A percentile compares a stretch with the other conserved stretches of the same genome.
These are phyloP conservation scores for Neoscelio sp. DNA, from an alignment of 2,888 invertebrate genomes.

Conservation along the genomic window DNA sequence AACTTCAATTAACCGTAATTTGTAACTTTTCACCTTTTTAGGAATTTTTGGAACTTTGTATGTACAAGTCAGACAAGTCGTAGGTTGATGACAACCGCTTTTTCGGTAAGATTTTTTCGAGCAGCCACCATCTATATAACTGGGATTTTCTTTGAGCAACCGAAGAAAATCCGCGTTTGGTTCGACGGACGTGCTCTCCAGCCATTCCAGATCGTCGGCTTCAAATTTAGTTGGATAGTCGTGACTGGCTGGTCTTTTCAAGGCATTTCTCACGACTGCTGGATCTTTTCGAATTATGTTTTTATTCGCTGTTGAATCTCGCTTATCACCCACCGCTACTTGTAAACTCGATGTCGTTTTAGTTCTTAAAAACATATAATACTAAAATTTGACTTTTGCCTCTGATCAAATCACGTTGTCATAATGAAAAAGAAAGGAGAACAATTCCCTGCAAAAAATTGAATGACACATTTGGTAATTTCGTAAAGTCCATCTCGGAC, in stretches of 20 bases:
- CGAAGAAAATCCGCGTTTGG: conserved; percentile 51
- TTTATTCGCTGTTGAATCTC: conserved; percentile 27
- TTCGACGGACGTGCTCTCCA: conserved; percentile 34
- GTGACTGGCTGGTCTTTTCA: conserved; percentile 55
- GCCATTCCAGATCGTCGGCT: conserved; percentile 47
- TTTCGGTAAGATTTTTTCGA: not conserved
- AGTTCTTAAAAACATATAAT: conserved; percentile 46
- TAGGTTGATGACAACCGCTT: not conserved
- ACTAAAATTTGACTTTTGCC: conserved; percentile 35
- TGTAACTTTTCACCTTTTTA: not conserved
- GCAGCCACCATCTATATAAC: not conserved
- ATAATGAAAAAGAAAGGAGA: too few species aligned
- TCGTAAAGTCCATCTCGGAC: not conserved
- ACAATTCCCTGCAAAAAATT: too few species aligned
- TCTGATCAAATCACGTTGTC: too few species aligned
- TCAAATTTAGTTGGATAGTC: conserved; percentile 30
- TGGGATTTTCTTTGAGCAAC: conserved; percentile 36
- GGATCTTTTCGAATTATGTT: conserved; percentile 9
- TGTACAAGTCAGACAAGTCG: conserved; percentile 16
- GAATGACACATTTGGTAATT: too few species aligned
- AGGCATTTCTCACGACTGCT: conserved; percentile 29
- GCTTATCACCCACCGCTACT: conserved; percentile 45
- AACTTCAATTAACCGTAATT: conserved; percentile 9
- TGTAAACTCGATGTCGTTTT: conserved; percentile 56
- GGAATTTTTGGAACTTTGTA: not conserved